Percentiles rank a stretch among this genome's conserved stretches.
phyloP scores from a whole-genome alignment of 2,113 vertebrate species.

The Psilopogon haemacephalus region DNA sequence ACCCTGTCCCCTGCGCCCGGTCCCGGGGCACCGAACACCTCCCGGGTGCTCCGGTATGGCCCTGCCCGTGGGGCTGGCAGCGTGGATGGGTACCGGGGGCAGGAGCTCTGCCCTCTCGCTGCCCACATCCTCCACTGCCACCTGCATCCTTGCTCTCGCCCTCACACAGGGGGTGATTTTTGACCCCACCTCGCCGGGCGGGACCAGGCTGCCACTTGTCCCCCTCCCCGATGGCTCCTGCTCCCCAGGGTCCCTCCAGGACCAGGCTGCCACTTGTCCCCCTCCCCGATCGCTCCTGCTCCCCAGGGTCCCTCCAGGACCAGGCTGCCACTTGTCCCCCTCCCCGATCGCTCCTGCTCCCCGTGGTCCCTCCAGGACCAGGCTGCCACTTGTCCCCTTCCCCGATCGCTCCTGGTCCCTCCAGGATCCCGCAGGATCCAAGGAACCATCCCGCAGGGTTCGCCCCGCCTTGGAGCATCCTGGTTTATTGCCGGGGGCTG shows the following conservation, averaged over 20 bases:
- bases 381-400: too few relatives aligned
- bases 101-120: neutral
- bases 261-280: neutral
- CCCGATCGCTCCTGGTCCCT: too few relatives aligned
- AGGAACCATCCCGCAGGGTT: accelerated
- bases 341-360: too few relatives aligned
- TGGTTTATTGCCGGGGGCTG: too few relatives aligned
- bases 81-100: neutral
- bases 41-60: accelerated
- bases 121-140: neutral
- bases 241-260: neutral
- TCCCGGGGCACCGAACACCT: neutral
- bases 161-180: too few relatives aligned
- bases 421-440: too few relatives aligned
- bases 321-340: neutral
- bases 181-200: too few relatives aligned
- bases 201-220: neutral
- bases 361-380: too few relatives aligned
- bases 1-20: neutral
- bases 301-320: neutral
- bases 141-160: neutral
- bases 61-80: neutral
- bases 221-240: neutral
- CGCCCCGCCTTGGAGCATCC: accelerated
- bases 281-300: neutral